phyloP scores from a whole-genome alignment of 1,140 invertebrate species.

The Andricus grossulariae region DNA sequence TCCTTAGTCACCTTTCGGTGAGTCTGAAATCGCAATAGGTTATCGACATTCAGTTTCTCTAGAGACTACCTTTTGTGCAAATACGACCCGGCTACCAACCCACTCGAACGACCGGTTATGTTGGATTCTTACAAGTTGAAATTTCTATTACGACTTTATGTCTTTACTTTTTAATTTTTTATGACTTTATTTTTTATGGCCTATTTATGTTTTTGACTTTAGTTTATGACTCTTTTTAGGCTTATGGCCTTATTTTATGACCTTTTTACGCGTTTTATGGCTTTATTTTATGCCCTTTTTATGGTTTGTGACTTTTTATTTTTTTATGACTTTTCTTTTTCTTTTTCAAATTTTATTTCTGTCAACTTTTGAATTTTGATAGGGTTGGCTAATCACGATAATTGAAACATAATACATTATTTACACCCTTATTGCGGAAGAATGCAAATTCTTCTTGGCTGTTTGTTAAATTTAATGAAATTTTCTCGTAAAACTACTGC shows the following conservation, averaged over 20 bases:
- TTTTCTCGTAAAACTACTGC: neutral
- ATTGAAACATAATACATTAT: conserved; percentile 9
- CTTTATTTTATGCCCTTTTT: no score
- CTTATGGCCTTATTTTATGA: no score
- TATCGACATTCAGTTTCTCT: conserved; percentile 17
- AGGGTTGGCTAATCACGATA: neutral
- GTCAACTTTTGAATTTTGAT: neutral
- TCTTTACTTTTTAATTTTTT: no score
- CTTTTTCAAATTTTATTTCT: neutral
- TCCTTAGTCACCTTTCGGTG: conserved; percentile 1
- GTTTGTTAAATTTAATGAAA: neutral
- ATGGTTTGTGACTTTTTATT: no score
- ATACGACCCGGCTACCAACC: conserved; percentile 19
- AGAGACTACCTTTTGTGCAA: conserved; percentile 12
- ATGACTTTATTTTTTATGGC: no score
- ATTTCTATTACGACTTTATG: neutral
- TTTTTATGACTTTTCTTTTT: no score
- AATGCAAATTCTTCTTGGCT: neutral
- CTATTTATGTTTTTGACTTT: no score
- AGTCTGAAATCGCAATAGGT: conserved; percentile 22
- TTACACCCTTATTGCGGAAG: conserved; percentile 2
- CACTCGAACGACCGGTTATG: conserved; percentile 8
- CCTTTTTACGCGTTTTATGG: no score
- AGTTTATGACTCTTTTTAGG: no score
- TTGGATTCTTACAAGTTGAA: conserved; percentile 18